Evolutionary conservation across 2,113 vertebrate species (phyloP).

Genomic region (Nothocercus nigrocapillus): DNA sequence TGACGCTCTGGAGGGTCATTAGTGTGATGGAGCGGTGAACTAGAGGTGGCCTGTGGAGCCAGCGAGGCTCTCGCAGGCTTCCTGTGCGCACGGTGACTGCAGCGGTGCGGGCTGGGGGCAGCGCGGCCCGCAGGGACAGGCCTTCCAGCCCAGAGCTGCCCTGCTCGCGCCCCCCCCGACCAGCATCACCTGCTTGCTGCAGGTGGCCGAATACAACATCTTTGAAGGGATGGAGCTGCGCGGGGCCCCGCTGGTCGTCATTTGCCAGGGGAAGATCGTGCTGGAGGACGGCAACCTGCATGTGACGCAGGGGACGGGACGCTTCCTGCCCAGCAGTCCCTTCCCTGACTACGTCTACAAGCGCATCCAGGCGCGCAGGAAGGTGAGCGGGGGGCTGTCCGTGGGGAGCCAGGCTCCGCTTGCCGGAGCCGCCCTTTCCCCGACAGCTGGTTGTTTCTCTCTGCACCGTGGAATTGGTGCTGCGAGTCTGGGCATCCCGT

Average conservation of each 20-base stretch:
- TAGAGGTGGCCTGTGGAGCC: background rate
- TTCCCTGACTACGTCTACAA: conserved; percentile 97
- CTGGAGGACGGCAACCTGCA: conserved; percentile 94
- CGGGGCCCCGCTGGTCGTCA: conserved; percentile 89
- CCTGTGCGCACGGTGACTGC: background rate
- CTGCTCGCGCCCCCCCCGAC: background rate
- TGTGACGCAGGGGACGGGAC: conserved; percentile 87
- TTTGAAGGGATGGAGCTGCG: conserved; percentile 97
- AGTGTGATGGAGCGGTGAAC: background rate
- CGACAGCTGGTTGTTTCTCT: background rate
- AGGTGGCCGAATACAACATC: conserved; percentile 96
- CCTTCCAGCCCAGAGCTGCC: no score
- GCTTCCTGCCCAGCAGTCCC: conserved; percentile 90
- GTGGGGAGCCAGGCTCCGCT: background rate
- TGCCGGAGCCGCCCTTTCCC: background rate
- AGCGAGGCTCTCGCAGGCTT: background rate
- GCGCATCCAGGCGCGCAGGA: conserved; percentile 95
- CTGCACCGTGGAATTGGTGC: background rate
- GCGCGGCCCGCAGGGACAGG: background rate
- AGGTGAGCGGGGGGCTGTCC: conserved; percentile 77
- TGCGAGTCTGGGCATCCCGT: background rate
- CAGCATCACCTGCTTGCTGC: background rate
- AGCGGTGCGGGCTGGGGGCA: background rate
- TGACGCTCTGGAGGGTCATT: background rate
- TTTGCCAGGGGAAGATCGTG: conserved; percentile 96